phyloP scores from a whole-genome alignment of 2,113 vertebrate species.

The Anoplopoma fimbria region DNA sequence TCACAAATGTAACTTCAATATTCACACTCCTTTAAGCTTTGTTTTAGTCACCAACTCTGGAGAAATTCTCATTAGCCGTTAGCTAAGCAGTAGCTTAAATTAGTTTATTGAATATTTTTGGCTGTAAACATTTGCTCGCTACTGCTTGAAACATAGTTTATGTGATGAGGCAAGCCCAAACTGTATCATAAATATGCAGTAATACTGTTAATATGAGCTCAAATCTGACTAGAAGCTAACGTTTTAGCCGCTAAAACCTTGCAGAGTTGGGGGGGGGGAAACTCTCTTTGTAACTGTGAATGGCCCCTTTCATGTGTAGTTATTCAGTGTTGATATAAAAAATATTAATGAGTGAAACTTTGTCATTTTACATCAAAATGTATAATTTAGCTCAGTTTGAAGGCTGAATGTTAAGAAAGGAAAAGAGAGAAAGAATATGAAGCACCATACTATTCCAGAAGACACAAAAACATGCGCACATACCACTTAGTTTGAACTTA shows the following conservation, averaged over 20 bases:
- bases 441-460: not conserved
- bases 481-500: slow-evolving; percentile 43
- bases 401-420: slow-evolving; percentile 80
- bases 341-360: slow-evolving; percentile 76
- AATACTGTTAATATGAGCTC: not conserved
- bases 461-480: slow-evolving; percentile 1
- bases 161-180: not conserved
- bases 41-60: not conserved
- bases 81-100: not conserved
- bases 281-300: not conserved
- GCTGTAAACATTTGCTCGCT: not conserved
- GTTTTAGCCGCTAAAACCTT: not conserved
- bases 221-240: not conserved
- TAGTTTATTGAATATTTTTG: not conserved
- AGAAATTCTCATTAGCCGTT: not conserved
- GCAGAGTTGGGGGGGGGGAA: not conserved
- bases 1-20: not conserved
- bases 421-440: not conserved
- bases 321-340: not conserved
- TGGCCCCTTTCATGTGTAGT: not conserved
- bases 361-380: slow-evolving; percentile 93
- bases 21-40: not conserved
- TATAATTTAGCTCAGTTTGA: slow-evolving; percentile 88
- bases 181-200: not conserved
- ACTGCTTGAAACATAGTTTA: not conserved